Percentiles rank a stretch among this genome's conserved stretches.
phyloP scores from a whole-genome alignment of 2,113 vertebrate species.

The Forbesichthys agassizii region DNA sequence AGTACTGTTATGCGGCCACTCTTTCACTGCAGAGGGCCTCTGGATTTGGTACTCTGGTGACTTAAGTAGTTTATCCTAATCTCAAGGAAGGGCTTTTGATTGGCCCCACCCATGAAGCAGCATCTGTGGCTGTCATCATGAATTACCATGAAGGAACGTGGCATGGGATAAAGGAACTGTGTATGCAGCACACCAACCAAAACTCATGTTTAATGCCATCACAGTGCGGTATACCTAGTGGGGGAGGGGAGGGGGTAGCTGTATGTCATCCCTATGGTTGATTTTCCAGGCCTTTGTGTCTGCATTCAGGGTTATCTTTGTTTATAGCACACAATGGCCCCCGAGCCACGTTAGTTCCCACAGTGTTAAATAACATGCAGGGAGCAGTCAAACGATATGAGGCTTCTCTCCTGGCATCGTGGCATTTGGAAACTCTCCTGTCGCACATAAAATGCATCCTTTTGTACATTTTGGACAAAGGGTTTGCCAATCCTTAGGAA shows the following conservation, averaged over 20 bases:
- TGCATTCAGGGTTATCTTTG: background rate
- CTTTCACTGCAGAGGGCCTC: conserved; percentile 60
- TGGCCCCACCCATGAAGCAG: conserved; percentile 74
- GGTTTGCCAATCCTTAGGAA: no score
- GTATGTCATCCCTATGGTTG: conserved; percentile 4
- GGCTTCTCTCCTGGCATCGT: background rate
- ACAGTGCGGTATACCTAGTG: background rate
- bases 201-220: background rate
- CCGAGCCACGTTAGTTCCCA: conserved; percentile 7
- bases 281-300: conserved; percentile 7
- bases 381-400: background rate
- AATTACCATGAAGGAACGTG: conserved; percentile 77
- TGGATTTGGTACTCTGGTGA: conserved; percentile 72
- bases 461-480: no score
- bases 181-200: conserved; percentile 15
- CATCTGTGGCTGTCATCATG: conserved; percentile 85
- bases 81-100: conserved; percentile 82
- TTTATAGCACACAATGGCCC: conserved; percentile 2
- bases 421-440: background rate
- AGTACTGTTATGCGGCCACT: conserved; percentile 24
- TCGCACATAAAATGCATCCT: background rate
- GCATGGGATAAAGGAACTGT: conserved; percentile 28
- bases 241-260: conserved; percentile 13
- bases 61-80: conserved; percentile 89
- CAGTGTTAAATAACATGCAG: conserved; percentile 14